Percentiles rank a stretch among this genome's conserved stretches.
phyloP scores from a whole-genome alignment of 2,888 invertebrate genomes.

The Perizoma affinitatum region DNA sequence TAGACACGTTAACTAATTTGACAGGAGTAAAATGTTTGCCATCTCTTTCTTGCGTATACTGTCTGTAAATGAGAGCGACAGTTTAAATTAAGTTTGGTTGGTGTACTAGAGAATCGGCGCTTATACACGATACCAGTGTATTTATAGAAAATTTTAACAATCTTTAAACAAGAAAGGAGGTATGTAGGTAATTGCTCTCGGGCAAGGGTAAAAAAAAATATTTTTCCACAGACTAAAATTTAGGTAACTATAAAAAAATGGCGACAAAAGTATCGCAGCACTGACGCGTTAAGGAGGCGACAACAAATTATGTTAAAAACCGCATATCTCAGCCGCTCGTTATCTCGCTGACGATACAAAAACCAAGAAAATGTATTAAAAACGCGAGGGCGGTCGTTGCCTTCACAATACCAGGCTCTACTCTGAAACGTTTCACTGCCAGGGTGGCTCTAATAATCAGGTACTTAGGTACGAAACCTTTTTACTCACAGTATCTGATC shows the following conservation, averaged over 20 bases:
- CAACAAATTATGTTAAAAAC: conserved; percentile 60
- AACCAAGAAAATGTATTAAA: conserved; percentile 65
- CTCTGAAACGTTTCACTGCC: conserved; percentile 16
- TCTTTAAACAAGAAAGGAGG: too few relatives aligned
- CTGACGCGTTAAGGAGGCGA: conserved; percentile 47
- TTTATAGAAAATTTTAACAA: too few relatives aligned
- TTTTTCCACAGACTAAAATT: conserved; percentile 6
- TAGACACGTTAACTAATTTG: too few relatives aligned
- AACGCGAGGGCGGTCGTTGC: conserved; percentile 50
- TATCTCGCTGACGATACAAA: conserved; percentile 69
- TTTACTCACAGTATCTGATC: too few relatives aligned
- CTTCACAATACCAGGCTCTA: conserved; percentile 33
- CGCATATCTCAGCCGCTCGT: conserved; percentile 58
- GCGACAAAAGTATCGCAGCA: conserved; percentile 41
- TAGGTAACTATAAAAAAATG: conserved; percentile 35
- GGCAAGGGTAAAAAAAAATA: not conserved
- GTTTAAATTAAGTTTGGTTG: too few relatives aligned
- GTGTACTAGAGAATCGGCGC: too few relatives aligned
- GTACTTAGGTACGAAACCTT: not conserved
- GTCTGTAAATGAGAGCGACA: too few relatives aligned
- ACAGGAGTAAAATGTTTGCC: too few relatives aligned
- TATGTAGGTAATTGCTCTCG: too few relatives aligned
- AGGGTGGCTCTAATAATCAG: not conserved
- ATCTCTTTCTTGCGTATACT: too few relatives aligned
- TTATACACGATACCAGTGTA: too few relatives aligned